phyloP scores from a whole-genome alignment of 2,797 vertebrate genomes.

The Poeciliopsis gracilis region DNA sequence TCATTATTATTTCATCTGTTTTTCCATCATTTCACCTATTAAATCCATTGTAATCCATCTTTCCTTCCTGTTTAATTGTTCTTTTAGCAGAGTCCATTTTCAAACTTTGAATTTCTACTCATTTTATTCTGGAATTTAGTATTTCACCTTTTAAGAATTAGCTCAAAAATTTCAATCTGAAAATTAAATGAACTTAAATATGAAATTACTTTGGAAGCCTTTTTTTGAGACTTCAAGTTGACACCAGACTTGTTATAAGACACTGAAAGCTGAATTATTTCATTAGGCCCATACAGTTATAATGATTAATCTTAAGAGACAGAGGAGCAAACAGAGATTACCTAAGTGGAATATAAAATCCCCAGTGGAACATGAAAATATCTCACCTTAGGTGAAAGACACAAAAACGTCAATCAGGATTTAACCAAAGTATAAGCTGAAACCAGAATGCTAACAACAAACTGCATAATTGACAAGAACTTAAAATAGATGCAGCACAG shows the following conservation, averaged over 20 bases:
- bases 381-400: constrained; percentile 30
- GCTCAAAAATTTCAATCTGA: neutral
- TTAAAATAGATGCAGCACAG: constrained; percentile 68
- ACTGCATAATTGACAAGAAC: constrained; percentile 69
- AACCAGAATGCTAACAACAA: constrained; percentile 60
- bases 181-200: neutral
- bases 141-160: neutral
- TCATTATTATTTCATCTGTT: no score
- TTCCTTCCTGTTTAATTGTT: neutral
- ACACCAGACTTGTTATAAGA: neutral
- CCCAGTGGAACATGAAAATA: constrained; percentile 34
- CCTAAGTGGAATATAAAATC: constrained; percentile 15
- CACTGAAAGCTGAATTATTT: neutral
- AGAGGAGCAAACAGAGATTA: constrained; percentile 28
- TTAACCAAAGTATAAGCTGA: constrained; percentile 28
- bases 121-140: neutral
- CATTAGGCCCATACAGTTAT: constrained; percentile 6
- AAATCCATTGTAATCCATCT: neutral
- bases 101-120: neutral
- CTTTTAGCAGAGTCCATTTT: neutral
- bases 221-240: neutral
- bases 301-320: constrained; percentile 17
- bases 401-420: constrained; percentile 25
- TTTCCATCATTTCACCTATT: neutral
- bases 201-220: neutral